phyloP scores from a whole-genome alignment of 2,888 invertebrate genomes.

The Silvanus unidentatus region DNA sequence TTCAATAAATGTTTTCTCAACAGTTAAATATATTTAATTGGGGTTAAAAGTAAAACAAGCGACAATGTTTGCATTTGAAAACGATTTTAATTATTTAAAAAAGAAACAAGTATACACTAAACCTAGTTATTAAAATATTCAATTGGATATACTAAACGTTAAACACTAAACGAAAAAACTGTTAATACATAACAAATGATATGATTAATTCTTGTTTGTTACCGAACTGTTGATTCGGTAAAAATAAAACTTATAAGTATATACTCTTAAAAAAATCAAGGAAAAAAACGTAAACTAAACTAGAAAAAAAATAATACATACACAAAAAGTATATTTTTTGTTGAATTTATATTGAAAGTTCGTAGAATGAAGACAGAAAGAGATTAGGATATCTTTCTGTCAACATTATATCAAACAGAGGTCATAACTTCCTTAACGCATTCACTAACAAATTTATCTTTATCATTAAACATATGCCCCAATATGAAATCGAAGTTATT shows the following conservation, averaged over 20 bases:
- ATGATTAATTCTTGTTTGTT: constrained; percentile 42
- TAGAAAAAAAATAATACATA: constrained; percentile 11
- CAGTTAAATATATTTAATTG: too few species aligned
- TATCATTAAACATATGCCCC: constrained; percentile 36
- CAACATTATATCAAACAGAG: constrained; percentile 40
- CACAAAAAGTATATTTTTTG: constrained; percentile 2
- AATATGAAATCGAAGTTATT: constrained; percentile 50
- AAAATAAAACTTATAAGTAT: constrained; percentile 22
- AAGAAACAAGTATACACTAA: too few species aligned
- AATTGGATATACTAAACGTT: background rate
- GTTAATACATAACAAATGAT: constrained; percentile 32
- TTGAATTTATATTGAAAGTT: too few species aligned
- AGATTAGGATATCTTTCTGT: constrained; percentile 13
- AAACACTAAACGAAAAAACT: constrained; percentile 21
- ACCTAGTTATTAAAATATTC: background rate
- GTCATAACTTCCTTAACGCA: constrained; percentile 59
- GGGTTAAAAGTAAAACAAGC: too few species aligned
- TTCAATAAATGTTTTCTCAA: constrained; percentile 14
- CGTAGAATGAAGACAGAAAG: constrained; percentile 1
- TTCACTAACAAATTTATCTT: constrained; percentile 58
- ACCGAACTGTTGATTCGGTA: constrained; percentile 23
- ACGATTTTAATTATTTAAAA: background rate
- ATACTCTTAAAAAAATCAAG: constrained; percentile 13
- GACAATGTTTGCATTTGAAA: background rate
- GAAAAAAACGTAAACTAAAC: too few species aligned